phyloP scores from a whole-genome alignment of 37 sponge, comb jelly and placozoan species.

The Eunapius fragilis region DNA sequence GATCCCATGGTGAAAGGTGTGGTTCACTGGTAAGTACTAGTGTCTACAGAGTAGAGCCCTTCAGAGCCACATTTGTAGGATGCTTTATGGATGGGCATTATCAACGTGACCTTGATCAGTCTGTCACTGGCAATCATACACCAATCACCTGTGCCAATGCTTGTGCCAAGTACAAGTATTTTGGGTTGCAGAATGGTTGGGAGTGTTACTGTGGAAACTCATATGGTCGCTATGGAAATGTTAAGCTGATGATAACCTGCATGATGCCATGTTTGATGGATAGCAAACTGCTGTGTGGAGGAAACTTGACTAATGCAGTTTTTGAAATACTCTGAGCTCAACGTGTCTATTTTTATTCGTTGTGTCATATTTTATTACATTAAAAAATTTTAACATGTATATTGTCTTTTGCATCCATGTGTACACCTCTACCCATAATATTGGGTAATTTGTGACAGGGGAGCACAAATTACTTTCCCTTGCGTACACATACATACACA shows the following conservation, averaged over 20 bases:
- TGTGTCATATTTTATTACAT: too few species aligned
- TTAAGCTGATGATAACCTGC: not conserved
- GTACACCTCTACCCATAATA: too few species aligned
- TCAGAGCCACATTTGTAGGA: not conserved
- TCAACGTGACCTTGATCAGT: not conserved
- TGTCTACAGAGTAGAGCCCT: not conserved
- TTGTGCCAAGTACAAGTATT: conserved; percentile 9
- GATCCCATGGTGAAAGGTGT: not conserved
- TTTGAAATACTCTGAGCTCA: too few species aligned
- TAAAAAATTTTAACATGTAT: too few species aligned
- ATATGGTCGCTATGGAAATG: conserved; percentile 25
- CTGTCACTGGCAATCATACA: not conserved
- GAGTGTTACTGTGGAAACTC: conserved; percentile 42
- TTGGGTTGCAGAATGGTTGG: conserved; percentile 25
- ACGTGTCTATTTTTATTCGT: too few species aligned
- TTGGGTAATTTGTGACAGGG: too few species aligned
- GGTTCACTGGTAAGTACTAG: not conserved
- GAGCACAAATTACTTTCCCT: too few species aligned
- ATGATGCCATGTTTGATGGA: not conserved
- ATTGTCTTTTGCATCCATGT: too few species aligned
- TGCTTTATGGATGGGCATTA: not conserved
- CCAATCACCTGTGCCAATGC: not conserved
- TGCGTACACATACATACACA: too few species aligned
- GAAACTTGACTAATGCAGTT: too few species aligned
- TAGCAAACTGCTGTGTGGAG: too few species aligned